Evolutionary conservation across 2,797 vertebrate genomes (phyloP), one percentile per base, ranked within the genome.

Genomic region (Etheostoma nigrum): DNA sequence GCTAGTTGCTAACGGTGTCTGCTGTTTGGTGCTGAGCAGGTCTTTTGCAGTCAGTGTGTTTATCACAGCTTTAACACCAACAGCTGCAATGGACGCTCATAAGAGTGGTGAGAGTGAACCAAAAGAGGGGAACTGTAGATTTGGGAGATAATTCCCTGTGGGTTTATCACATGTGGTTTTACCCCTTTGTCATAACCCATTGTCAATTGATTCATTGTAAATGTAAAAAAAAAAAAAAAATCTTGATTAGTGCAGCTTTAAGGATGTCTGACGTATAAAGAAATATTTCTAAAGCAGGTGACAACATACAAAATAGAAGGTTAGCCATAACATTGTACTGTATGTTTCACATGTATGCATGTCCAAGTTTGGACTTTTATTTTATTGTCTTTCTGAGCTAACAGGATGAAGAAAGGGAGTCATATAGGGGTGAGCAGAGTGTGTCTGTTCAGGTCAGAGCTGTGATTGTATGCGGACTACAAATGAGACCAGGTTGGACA

Each of bases 391-490:
- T 5, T 70, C 48, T 23, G 27, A 13, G 19, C 62, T 51, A 65
- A 61, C 63, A 66, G 49, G 67, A 76, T 80, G 58, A 76, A 67
- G 66, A 66, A 62, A 3, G 14, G 11, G 54, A 55, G 47, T 21
- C 40, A 23, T 36, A n/a, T 4, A 25, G 10, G 47, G 58, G 72
- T 45, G 70, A 77, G 61, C 23, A 61, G 60, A 65, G 36, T 16
- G 51, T 8, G 57, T 61, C 71, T 45, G 8, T 23, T 67, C 45
- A 67, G 76, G 79, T 70, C 70, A 60, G 61, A 59, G 54, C 67
- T 33, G 67, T 78, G 83, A 90, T 86, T 91, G 78, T 82, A 79
- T 77, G 66, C 72, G 9, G 73, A 76, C 82, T 54, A 80, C 81
- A 86, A 86, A 88, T 48, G 42, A 82, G 69, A 80, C 47, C 74